Conservation (phyloP, 2,797 vertebrate species). For the Anabacerthia variegaticeps region DNA sequence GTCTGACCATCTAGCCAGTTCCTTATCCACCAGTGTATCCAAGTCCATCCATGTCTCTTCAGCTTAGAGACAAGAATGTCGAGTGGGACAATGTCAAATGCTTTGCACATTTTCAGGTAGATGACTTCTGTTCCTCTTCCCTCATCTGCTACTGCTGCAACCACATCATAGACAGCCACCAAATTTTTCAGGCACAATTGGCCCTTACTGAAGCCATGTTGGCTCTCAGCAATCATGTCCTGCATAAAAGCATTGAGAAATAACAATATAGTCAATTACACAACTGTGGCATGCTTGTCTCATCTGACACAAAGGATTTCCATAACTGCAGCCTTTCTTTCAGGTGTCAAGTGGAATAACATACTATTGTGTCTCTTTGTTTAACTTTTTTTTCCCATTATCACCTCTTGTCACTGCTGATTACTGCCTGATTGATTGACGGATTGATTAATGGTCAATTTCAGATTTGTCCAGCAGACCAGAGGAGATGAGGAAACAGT, state of each 20-base stretch:
- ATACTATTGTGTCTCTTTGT: background rate
- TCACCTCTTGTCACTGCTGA: background rate
- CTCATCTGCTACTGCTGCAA: background rate
- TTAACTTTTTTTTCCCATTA: constrained; percentile 18
- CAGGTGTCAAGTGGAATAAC: constrained; percentile 4
- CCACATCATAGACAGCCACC: background rate
- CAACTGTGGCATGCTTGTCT: background rate
- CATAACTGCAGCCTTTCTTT: background rate
- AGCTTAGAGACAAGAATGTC: background rate
- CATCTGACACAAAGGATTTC: background rate
- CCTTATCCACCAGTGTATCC: background rate
- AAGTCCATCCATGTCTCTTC: background rate
- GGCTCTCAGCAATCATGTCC: background rate
- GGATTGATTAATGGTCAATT: constrained; percentile 27
- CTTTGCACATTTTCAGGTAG: background rate
- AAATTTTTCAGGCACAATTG: background rate
- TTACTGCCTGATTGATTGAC: constrained; percentile 37
- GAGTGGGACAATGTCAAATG: background rate
- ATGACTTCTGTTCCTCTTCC: background rate
- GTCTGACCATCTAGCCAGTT: background rate
- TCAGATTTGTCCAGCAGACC: background rate
- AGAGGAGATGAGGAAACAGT: background rate
- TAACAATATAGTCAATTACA: background rate
- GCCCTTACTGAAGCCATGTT: background rate
- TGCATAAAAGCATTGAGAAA: background rate